Evolutionary conservation across 2,113 vertebrate genomes (phyloP), one percentile per base, ranked within the genome.

Genomic region (Fregata magnificens): DNA sequence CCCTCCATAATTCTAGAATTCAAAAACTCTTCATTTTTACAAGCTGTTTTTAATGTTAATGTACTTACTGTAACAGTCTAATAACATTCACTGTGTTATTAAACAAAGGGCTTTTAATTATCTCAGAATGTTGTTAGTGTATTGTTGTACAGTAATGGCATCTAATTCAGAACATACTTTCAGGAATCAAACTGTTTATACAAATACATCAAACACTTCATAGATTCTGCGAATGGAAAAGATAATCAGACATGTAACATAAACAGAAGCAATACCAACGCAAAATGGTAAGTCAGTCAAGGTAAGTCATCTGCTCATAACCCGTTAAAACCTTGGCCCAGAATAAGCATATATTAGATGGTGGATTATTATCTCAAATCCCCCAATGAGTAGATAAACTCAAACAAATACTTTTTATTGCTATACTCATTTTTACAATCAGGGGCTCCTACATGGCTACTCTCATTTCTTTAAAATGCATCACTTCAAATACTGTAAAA

Each of bases 111-210:
- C 34, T 86, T 90, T 55, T 86, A 94, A 63, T 66, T 6, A 78
- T 66, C 55, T 65, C 88, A 92, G 86, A 82, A 77, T 29, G 40
- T n/a, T 90, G 42, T 50, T 52, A 56, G 63, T 10, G 14, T 55
- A 77, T 36, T 92, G 71, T 93, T 82, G 62, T 32, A 78, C 52
- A 56, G 31, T 58, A 72, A 82, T 4, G 14, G 53, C 70, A 90
- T 87, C 45, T 81, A 80, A 93, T 94, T 81, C n/a, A 83, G 67
- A 96, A 70, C 79, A 81, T 80, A 55, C 70, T 94, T 71, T 78
- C 72, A 86, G 86, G 52, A 92, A 88, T 84, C 47, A 47, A 86
- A 66, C 10, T 90, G 79, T 85, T 97, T 90, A 86, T 42, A 78
- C 47, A 86, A 83, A 90, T 21, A 73, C 28, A 94, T 70, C 58